These are phyloP conservation scores for Pseudococcus viburni DNA, from an alignment of 2,888 invertebrate species.

Conservation along the genomic window DNA sequence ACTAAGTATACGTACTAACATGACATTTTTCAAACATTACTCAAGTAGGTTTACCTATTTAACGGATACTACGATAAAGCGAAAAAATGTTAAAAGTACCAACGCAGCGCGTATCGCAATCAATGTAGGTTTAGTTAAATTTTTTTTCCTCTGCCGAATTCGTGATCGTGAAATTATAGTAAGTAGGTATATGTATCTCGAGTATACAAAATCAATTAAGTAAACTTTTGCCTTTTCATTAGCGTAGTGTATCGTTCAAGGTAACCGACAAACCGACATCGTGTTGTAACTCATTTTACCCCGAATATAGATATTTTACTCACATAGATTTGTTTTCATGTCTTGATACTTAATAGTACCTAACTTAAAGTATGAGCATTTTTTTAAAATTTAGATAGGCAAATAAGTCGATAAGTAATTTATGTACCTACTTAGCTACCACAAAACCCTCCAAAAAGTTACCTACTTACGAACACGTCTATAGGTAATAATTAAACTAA, in stretches of 20 bases:
- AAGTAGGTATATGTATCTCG: not conserved
- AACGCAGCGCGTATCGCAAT: not conserved
- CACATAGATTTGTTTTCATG: not conserved
- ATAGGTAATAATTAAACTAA: too few species aligned
- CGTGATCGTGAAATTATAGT: not conserved
- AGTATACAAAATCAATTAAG: conserved; percentile 32
- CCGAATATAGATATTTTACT: not conserved
- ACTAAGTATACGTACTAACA: too few species aligned
- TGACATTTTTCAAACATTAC: too few species aligned
- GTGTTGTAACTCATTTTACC: not conserved
- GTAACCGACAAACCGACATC: conserved; percentile 14
- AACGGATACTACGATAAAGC: too few species aligned
- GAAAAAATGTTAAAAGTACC: not conserved
- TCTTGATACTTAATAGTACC: not conserved
- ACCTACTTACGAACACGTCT: too few species aligned
- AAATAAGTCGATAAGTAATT: too few species aligned
- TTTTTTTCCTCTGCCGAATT: not conserved
- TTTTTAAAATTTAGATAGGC: too few species aligned
- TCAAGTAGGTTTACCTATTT: too few species aligned
- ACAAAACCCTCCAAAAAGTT: too few species aligned
- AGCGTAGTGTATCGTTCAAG: not conserved
- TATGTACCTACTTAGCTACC: too few species aligned
- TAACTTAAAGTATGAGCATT: too few species aligned
- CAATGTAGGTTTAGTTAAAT: not conserved
- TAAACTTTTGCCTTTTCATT: conserved; percentile 11